A percentile compares a stretch with the other conserved stretches of the same genome.
These are phyloP conservation scores for Drosophila falleni DNA, from an alignment of 2,888 invertebrate species.

Conservation along the genomic window DNA sequence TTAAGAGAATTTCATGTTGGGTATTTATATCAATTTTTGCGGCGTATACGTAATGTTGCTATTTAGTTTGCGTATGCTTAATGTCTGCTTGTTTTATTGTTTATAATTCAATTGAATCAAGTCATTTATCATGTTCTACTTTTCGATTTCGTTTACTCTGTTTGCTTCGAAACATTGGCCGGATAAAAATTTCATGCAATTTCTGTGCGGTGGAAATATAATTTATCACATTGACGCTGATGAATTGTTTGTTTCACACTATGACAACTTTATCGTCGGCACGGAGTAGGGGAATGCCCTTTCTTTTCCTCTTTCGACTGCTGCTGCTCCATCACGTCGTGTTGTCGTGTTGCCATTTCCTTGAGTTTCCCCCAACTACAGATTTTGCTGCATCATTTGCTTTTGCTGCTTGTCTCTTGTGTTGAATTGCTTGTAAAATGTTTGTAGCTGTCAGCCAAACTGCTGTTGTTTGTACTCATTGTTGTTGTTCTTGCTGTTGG, in stretches of 20 bases:
- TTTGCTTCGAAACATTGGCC: slow-evolving; percentile 11
- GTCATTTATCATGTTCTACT: slow-evolving; percentile 72
- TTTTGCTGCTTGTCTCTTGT: slow-evolving; percentile 43
- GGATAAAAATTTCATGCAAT: slow-evolving; percentile 70
- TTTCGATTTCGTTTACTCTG: slow-evolving; percentile 42
- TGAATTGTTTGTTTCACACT: slow-evolving; percentile 78
- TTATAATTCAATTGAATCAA: slow-evolving; percentile 75
- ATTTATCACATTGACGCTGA: slow-evolving; percentile 81
- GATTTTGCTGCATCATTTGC: slow-evolving; percentile 64
- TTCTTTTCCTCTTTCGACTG: neutral
- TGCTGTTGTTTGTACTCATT: slow-evolving; percentile 16
- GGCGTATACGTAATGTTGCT: slow-evolving; percentile 43
- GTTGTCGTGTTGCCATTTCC: slow-evolving; percentile 8
- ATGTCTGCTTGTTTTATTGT: slow-evolving; percentile 53
- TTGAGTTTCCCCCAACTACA: slow-evolving; percentile 14
- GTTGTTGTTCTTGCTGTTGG: slow-evolving; percentile 16
- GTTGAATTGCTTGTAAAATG: slow-evolving; percentile 74
- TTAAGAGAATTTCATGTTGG: slow-evolving; percentile 15
- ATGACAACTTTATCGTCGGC: slow-evolving; percentile 78
- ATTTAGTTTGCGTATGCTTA: slow-evolving; percentile 49
- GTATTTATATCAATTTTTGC: slow-evolving; percentile 31
- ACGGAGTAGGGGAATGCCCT: slow-evolving; percentile 1
- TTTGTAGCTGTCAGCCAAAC: slow-evolving; percentile 60
- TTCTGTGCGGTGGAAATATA: slow-evolving; percentile 65
- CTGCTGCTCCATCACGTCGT: slow-evolving; percentile 15